Evolutionary conservation across 1,140 invertebrate species (phyloP), one percentile per base, ranked within the genome.

Genomic region (Drosophila gunungcola): DNA sequence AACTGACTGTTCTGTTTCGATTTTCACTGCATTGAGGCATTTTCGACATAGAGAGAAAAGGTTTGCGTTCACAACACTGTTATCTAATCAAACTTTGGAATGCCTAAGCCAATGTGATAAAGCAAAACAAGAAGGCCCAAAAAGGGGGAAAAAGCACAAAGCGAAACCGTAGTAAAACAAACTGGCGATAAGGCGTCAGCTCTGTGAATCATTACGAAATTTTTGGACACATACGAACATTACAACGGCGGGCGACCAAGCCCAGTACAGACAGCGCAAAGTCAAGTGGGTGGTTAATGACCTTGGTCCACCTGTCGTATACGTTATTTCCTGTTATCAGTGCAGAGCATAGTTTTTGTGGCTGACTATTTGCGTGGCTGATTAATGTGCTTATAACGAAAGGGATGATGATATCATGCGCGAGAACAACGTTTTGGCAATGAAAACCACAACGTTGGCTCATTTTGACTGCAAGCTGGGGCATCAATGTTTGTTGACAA

Each of bases 281-380:
- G 70, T 73, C 67, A 65, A 88, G 67, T 61, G 77, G 80, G 49
- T 63, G 72, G 84, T 57, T 82, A 89, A 90, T 89, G 84, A 89
- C 84, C 84, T 89, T 89, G 84, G 80, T 84, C 80, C 80, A 89
- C 84, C 84, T 78, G 84, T 80, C 80, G 84, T 65, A 89, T 89
- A 76, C 76, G 80, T 80, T 80, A 80, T 74, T 51, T 67, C 42
- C 56, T 53, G 61, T 68, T 86, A 86, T 86, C 78, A 69, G 63
- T 46, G 10, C 62, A 16, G 43, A 68, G 29, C 41, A 39, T 27
- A 7, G 41, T 27, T 21, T 43, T 56, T 2, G 10, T 25, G 27
- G 27, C 11, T 78, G 64, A 63, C 70, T 78, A 70, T 21, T 43
- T 56, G 55, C 4, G 10, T 25, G 27, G 27, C 11, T 78, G 64